Conservation (phyloP, 2,888 invertebrate genomes). For the Chironomus riparius region DNA sequence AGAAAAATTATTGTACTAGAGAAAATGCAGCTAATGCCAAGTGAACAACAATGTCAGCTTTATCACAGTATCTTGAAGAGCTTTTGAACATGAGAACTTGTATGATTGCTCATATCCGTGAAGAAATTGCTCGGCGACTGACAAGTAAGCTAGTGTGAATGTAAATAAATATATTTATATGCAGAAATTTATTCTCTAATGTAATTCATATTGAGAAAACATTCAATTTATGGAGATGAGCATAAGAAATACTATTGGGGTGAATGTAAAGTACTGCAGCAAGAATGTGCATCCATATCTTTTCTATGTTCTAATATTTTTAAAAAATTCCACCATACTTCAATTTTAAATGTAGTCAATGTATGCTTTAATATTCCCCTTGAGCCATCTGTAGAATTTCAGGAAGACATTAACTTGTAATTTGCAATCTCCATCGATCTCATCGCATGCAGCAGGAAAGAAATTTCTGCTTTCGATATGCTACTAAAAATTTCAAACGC, state of each 20-base stretch:
- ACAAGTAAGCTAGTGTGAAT: neutral
- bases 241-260: no score
- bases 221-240: neutral
- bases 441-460: neutral
- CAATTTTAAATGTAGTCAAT: neutral
- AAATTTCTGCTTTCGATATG: neutral
- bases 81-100: neutral
- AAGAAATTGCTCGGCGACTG: neutral
- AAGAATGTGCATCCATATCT: no score
- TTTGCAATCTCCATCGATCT: constrained; percentile 22
- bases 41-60: neutral
- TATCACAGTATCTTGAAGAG: neutral
- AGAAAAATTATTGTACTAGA: no score
- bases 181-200: neutral
- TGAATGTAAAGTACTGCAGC: no score
- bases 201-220: neutral
- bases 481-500: neutral
- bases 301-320: no score
- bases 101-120: constrained; percentile 17
- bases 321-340: no score
- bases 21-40: neutral
- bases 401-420: constrained; percentile 21
- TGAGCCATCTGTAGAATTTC: constrained; percentile 13
- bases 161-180: neutral
- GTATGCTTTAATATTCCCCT: constrained; percentile 6